A percentile compares a stretch with the other conserved stretches of the same genome.
Conservation (phyloP, 2,888 invertebrate genomes). For the Mythimna loreyi region DNA sequence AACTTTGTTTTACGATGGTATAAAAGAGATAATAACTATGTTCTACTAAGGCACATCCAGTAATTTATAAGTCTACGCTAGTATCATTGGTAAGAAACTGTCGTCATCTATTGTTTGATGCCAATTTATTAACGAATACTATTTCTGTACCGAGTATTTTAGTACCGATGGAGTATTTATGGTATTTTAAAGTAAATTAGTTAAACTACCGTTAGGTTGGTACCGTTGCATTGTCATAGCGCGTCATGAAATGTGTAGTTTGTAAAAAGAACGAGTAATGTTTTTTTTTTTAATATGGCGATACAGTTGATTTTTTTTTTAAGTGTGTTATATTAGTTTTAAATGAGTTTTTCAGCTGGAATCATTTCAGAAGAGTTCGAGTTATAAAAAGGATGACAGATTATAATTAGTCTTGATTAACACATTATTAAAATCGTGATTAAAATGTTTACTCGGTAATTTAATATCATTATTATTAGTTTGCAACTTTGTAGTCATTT, state of each 20-base stretch:
- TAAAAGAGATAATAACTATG: background rate
- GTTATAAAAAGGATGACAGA: background rate
- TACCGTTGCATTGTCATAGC: conserved; percentile 9
- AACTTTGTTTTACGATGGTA: conserved; percentile 14
- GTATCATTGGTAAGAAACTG: conserved; percentile 61
- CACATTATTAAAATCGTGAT: conserved; percentile 7
- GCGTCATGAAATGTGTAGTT: background rate
- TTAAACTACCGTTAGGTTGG: conserved; percentile 16
- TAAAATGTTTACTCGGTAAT: conserved; percentile 33
- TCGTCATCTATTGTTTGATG: conserved; percentile 66
- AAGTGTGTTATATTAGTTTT: background rate
- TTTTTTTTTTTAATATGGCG: too few species aligned
- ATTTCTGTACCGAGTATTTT: conserved; percentile 65
- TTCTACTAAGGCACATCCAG: conserved; percentile 46
- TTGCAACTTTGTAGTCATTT: background rate
- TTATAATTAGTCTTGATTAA: background rate
- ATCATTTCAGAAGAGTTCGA: background rate
- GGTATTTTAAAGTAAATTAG: conserved; percentile 23
- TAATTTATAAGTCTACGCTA: conserved; percentile 31
- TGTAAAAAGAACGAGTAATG: background rate
- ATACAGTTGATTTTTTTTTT: too few species aligned
- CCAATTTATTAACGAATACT: conserved; percentile 67
- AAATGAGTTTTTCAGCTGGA: too few species aligned
- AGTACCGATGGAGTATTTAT: conserved; percentile 42
- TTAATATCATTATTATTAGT: background rate